phyloP scores from a whole-genome alignment of 2,888 invertebrate genomes.

The Plebejus argus region DNA sequence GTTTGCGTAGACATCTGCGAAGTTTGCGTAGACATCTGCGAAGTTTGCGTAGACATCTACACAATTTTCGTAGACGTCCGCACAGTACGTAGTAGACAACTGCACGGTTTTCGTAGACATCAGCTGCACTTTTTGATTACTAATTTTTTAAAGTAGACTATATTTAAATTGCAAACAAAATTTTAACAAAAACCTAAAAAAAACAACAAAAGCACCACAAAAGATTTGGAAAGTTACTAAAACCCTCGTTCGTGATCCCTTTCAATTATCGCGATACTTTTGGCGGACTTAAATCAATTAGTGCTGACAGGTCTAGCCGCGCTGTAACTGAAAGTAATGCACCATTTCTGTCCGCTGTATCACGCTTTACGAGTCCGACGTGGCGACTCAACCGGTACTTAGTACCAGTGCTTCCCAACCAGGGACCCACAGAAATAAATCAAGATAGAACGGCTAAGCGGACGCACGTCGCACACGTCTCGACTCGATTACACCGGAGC shows the following conservation, averaged over 20 bases:
- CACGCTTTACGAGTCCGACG: constrained; percentile 65
- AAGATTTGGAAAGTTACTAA: background rate
- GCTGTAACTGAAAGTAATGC: constrained; percentile 67
- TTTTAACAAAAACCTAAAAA: background rate
- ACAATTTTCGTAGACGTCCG: too few species aligned
- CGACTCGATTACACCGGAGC: too few species aligned
- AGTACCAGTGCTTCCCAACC: background rate
- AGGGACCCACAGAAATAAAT: too few species aligned
- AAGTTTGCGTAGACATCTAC: too few species aligned
- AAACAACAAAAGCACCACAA: background rate
- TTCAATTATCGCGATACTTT: constrained; percentile 38
- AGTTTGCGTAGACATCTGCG: background rate
- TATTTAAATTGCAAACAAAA: too few species aligned
- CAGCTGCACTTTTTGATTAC: too few species aligned
- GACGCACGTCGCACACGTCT: too few species aligned
- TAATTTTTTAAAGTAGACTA: too few species aligned
- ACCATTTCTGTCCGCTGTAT: constrained; percentile 64
- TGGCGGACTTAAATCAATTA: constrained; percentile 52
- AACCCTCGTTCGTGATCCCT: constrained; percentile 21
- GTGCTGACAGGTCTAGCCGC: constrained; percentile 39
- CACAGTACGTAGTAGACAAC: too few species aligned
- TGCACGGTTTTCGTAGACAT: too few species aligned
- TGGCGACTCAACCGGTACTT: constrained; percentile 43
- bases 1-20: background rate
- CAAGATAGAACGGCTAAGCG: too few species aligned